Evolutionary conservation across 1,140 invertebrate genomes (phyloP), one percentile per base, ranked within the genome.

Genomic region (Musca vetustissima): DNA sequence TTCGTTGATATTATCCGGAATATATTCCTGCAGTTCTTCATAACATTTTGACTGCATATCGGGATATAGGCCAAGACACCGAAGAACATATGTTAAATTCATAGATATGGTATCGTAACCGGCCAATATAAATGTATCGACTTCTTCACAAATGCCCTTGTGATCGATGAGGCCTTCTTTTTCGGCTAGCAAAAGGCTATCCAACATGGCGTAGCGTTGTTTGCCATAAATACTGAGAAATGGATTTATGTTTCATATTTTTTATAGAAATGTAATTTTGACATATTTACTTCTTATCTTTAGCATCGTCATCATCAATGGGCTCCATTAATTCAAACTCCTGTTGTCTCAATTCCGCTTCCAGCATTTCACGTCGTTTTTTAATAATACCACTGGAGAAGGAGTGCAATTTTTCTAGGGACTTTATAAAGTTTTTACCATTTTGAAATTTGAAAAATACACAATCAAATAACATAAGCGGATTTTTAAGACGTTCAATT

Each of bases 51-150:
- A 76, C 78, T 93, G 92, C 47, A 86, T 80, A 48, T 89, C 84
- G 15, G 83, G 85, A 77, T 91, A 79, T 64, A 85, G 76, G 2
- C 87, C 87, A 1, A 92, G 71, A 14, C 87, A 78, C 75, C 88
- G 85, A 4, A 92, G 74, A 0, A 84, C 82, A 81, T 87, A 91
- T 52, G 79, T 85, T 4, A 90, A 73, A 4, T 77, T 85, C 48
- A 87, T 84, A 0, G 88, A 86, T 1, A 90, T 91, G 17, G 92
- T 94, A 74, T 93, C 92, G 73, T 92, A 91, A 1, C 86, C 87
- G 72, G 89, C 90, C 82, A 93, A 92, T 85, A 92, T 90, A 67
- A 93, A 92, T 0, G 91, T 93, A 76, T 93, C 91, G 4, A 93
- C 91, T 85, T 94, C 92, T 75, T 93, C 92, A 72, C 88, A 85